Base-by-base conservation (phyloP, 2,888 invertebrate genomes). In the Portevinia maculata region DNA sequence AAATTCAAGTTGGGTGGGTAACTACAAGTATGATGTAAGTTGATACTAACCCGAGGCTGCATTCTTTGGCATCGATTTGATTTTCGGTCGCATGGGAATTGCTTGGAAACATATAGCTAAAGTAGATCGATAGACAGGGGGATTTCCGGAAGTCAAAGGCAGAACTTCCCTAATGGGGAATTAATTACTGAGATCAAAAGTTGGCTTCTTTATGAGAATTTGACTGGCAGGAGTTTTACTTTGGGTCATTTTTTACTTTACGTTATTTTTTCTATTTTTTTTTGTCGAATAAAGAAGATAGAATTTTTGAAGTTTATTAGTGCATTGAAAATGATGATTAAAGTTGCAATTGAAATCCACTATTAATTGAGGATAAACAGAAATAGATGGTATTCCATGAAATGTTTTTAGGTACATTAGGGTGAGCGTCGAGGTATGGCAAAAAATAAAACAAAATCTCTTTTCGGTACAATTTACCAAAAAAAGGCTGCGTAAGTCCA, bases 151-250 rank as follows among this genome's bases (percentile, higher is more conserved):
- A 19, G 28, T n/a, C n/a, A n/a, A n/a, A n/a, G 34, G n/a, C 57
- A 57, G 46, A 70, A 75, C 75, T 44, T 53, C 30, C 21, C 59
- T 75, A 81, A 81, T 75, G 64, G 79, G 30, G 34, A 81, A 70
- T 81, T 81, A 75, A 81, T 81, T 81, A 75, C 50, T 46, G 44
- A 70, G 79, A 81, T 70, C 70, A 81, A 79, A 75, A 81, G 75
- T 64, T 59, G 39, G 28, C 48, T 62, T 41, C 53, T 24, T 11
- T 34, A 48, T 48, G 60, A 60, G 60, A 60, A 71, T 71, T 60
- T 28, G n/a, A 52, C 60, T 41, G 52, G 60, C 28, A 37, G 17
- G 5, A 24, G 41, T 44, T 50, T 32, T 0, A 8, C 5, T 17
- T 67, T n/a, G n/a, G n/a, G n/a, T n/a, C n/a, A n/a, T n/a, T n/a